Evolutionary conservation across 2,797 vertebrate species (phyloP).

Genomic region (Pseudomugil tenellus): DNA sequence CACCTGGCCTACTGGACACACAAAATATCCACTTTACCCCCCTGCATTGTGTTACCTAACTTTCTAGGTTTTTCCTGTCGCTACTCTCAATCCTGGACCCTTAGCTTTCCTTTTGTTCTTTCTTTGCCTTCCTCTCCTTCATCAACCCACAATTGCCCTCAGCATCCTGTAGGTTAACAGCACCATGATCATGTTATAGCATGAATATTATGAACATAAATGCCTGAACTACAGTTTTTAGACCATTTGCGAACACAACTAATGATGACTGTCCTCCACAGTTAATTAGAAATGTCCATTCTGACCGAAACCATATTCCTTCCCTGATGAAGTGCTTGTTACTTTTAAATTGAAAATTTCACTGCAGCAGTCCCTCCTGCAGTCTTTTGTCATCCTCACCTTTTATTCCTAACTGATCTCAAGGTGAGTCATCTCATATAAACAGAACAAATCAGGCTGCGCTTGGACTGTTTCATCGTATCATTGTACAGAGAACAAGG

Average conservation of each 20-base stretch:
- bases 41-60: no score
- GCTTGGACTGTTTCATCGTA: not conserved
- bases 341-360: not conserved
- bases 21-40: no score
- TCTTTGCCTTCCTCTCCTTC: no score
- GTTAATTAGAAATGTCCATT: no score
- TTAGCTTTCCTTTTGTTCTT: no score
- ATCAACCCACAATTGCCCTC: no score
- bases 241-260: not conserved
- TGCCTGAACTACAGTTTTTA: not conserved
- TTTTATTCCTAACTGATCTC: not conserved
- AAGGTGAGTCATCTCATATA: constrained; percentile 7
- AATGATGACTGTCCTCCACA: not conserved
- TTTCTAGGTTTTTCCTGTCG: no score
- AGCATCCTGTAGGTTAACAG: no score
- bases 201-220: no score
- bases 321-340: not conserved
- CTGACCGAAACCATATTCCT: not conserved
- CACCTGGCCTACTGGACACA: no score
- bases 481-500: not conserved
- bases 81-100: no score
- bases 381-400: not conserved
- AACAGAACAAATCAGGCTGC: not conserved
- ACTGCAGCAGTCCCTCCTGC: not conserved
- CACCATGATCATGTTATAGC: no score